These are phyloP conservation scores for Gopherus evgoodei DNA, from an alignment of 2,113 vertebrate genomes.

Conservation along the genomic window DNA sequence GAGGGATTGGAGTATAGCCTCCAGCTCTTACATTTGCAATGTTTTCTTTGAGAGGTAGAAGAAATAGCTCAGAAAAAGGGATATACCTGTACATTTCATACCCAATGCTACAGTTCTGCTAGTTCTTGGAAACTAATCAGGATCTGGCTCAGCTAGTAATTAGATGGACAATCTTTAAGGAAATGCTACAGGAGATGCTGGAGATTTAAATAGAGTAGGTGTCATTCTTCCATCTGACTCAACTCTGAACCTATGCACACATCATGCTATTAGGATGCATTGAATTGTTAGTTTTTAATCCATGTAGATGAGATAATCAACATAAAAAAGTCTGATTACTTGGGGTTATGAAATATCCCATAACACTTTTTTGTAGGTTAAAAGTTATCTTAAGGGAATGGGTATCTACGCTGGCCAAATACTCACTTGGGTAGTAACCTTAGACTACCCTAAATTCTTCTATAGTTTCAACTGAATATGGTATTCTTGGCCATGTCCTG, in stretches of 20 bases:
- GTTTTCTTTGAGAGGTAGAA: no score
- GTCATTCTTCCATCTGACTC: not conserved
- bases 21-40: no score
- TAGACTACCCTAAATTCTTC: no score
- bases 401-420: not conserved
- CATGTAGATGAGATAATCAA: not conserved
- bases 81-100: not conserved
- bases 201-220: not conserved
- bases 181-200: not conserved
- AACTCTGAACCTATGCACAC: not conserved
- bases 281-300: not conserved
- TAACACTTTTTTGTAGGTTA: fast-evolving
- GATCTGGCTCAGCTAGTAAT: not conserved
- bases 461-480: not conserved
- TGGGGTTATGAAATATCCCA: not conserved
- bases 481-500: fast-evolving
- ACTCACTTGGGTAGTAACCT: not conserved
- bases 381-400: fast-evolving
- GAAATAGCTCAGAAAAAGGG: not conserved
- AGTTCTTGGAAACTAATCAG: not conserved
- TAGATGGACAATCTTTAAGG: not conserved
- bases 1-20: no score
- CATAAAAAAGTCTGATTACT: not conserved
- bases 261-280: not conserved
- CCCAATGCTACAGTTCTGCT: not conserved